These are phyloP conservation scores for Nothoprocta perdicaria DNA, from an alignment of 2,113 vertebrate species.

Conservation along the genomic window DNA sequence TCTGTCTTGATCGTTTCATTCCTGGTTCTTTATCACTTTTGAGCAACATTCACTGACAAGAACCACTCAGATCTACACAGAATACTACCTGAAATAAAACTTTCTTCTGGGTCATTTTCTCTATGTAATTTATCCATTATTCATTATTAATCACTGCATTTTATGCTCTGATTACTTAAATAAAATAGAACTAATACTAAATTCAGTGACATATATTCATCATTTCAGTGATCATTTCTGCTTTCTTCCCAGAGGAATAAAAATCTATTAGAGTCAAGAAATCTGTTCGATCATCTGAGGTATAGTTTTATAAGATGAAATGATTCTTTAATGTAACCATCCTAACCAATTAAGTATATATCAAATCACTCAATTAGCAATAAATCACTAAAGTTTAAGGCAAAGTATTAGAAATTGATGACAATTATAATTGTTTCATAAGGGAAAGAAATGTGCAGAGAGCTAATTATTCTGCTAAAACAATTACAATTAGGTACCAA, in stretches of 20 bases:
- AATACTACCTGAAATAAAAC: neutral
- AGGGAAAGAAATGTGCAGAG: neutral
- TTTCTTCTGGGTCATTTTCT: neutral
- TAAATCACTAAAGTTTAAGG: conserved; percentile 2
- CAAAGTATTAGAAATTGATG: conserved; percentile 13
- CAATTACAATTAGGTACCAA: neutral
- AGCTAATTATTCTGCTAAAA: conserved; percentile 20
- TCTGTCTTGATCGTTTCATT: neutral
- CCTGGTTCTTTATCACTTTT: neutral
- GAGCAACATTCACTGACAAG: neutral
- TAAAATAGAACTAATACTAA: neutral
- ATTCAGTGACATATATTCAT: neutral
- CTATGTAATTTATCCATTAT: neutral
- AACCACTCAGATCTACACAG: neutral
- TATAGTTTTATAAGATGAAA: neutral
- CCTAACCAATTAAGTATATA: neutral
- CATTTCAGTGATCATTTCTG: neutral
- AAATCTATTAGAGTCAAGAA: neutral
- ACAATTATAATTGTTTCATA: conserved; percentile 7
- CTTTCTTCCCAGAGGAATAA: neutral
- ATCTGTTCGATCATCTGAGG: neutral
- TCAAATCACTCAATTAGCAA: neutral
- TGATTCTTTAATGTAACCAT: neutral
- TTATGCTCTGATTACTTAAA: neutral
- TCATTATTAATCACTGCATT: conserved; percentile 16